Evolutionary conservation across 2,888 invertebrate species (phyloP).

Genomic region (Rhaphigaster nebulosa): DNA sequence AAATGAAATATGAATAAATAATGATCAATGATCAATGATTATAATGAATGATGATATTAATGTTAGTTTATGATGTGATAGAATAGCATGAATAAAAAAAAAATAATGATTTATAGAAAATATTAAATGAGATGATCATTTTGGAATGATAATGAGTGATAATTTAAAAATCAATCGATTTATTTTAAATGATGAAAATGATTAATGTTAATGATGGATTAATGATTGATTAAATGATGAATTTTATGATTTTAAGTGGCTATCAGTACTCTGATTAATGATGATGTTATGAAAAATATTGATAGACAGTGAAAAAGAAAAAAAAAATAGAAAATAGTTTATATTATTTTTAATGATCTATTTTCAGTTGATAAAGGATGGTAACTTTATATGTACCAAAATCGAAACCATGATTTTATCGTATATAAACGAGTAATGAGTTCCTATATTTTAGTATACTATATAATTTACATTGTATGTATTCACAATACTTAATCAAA

Average conservation of each 20-base stretch:
- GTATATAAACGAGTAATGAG: not conserved
- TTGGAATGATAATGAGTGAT: not conserved
- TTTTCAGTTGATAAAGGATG: not conserved
- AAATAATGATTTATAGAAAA: not conserved
- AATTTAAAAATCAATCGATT: not conserved
- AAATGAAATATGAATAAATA: not conserved
- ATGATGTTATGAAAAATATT: too few species aligned
- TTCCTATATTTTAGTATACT: not conserved
- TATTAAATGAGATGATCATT: not conserved
- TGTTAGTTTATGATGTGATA: not conserved
- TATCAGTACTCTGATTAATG: not conserved
- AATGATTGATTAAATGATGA: too few species aligned
- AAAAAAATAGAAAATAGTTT: too few species aligned
- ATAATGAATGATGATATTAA: not conserved
- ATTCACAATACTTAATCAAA: not conserved
- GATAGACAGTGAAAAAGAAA: too few species aligned
- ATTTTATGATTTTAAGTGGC: too few species aligned
- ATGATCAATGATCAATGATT: not conserved
- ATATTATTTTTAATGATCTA: too few species aligned
- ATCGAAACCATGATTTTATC: too few species aligned
- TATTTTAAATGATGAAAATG: not conserved
- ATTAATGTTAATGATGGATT: not conserved
- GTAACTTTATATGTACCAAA: not conserved
- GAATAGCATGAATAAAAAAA: not conserved
- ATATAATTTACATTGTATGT: not conserved